phyloP scores from a whole-genome alignment of 2,888 invertebrate genomes.

The Drosophila lacicola region DNA sequence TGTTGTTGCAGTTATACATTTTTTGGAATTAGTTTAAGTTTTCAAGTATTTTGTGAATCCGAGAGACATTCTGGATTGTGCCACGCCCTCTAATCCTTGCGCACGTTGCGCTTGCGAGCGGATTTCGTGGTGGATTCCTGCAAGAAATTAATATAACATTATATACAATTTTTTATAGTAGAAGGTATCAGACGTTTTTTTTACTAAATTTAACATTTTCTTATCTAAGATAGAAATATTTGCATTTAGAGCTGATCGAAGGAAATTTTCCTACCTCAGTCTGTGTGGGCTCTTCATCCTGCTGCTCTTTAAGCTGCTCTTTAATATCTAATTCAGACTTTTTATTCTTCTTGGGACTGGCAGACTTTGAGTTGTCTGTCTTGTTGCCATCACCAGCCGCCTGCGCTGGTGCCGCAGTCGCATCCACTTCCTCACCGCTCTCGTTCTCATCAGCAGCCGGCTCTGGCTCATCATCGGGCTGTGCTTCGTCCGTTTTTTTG shows the following conservation, averaged over 20 bases:
- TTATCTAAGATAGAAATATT: too few relatives aligned
- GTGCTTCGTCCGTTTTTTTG: slow-evolving; percentile 91
- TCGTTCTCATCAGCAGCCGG: slow-evolving; percentile 53
- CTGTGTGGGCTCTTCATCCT: slow-evolving; percentile 72
- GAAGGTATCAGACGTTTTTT: too few relatives aligned
- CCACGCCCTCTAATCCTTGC: slow-evolving; percentile 77
- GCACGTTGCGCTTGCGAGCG: slow-evolving; percentile 82
- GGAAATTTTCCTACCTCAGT: slow-evolving; percentile 68
- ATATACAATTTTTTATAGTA: too few relatives aligned
- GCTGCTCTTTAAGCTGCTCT: slow-evolving; percentile 51
- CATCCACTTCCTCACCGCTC: slow-evolving; percentile 55
- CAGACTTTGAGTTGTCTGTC: slow-evolving; percentile 54
- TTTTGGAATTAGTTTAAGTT: slow-evolving; percentile 57
- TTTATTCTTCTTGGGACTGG: slow-evolving; percentile 83
- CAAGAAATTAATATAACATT: background rate
- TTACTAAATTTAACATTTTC: too few relatives aligned
- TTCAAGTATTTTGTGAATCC: slow-evolving; percentile 33
- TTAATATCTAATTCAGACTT: slow-evolving; percentile 85
- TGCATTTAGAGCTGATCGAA: too few relatives aligned
- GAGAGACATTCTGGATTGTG: slow-evolving; percentile 28
- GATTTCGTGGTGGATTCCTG: slow-evolving; percentile 74
- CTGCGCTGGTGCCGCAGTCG: slow-evolving; percentile 37
- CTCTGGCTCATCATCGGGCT: slow-evolving; percentile 86
- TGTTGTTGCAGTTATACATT: slow-evolving; percentile 5
- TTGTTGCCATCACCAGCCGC: slow-evolving; percentile 54